Percentiles rank a stretch among this genome's conserved stretches.
phyloP scores from a whole-genome alignment of 1,140 invertebrate genomes.

The Drosophila burlai region DNA sequence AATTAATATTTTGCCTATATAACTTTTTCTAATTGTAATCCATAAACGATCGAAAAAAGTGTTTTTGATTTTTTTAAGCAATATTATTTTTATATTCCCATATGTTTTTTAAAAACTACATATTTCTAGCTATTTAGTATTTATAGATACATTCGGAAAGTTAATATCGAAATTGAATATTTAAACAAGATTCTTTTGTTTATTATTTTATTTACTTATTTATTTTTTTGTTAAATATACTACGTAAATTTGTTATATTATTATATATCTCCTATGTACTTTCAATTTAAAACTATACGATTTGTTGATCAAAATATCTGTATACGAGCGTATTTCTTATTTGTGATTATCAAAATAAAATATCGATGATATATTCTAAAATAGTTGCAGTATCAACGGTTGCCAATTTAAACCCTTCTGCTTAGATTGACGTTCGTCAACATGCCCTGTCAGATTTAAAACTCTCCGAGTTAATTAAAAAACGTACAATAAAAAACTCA shows the following conservation, averaged over 20 bases:
- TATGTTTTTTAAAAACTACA: too few species aligned
- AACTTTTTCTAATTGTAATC: background rate
- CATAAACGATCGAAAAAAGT: too few species aligned
- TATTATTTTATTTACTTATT: too few species aligned
- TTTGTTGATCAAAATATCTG: background rate
- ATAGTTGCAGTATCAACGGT: background rate
- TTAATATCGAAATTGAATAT: background rate
- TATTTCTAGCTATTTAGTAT: background rate
- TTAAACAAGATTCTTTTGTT: too few species aligned
- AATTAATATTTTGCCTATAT: background rate
- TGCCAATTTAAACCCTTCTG: conserved; percentile 13
- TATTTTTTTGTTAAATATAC: background rate
- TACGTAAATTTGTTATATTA: background rate
- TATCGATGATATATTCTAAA: background rate
- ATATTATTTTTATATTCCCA: too few species aligned
- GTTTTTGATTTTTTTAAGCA: too few species aligned
- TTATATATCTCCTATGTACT: background rate
- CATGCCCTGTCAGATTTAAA: conserved; percentile 50
- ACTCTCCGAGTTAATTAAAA: conserved; percentile 83
- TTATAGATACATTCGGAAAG: background rate
- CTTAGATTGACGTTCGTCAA: conserved; percentile 28
- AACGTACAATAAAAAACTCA: conserved; percentile 46
- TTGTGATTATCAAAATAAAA: background rate
- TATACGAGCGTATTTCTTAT: background rate
- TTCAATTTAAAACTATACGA: too few species aligned